Percentiles rank a stretch among this genome's conserved stretches.
These are phyloP conservation scores for Pelosia muscerda DNA, from an alignment of 2,888 invertebrate species.

Conservation along the genomic window DNA sequence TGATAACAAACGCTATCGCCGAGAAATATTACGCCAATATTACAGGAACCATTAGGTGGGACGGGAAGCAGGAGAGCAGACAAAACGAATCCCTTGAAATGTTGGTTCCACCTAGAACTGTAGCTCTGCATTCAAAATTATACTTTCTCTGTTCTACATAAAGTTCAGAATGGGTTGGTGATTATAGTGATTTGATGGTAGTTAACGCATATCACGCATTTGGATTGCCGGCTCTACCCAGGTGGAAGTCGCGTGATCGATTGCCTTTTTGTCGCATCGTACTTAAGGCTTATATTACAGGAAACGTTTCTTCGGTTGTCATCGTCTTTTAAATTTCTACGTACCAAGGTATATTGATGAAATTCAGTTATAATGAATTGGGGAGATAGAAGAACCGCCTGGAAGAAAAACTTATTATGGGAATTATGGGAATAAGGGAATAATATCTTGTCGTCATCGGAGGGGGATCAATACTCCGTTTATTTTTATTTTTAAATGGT, in stretches of 20 bases:
- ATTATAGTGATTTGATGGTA: conserved; percentile 59
- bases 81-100: conserved; percentile 72
- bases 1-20: conserved; percentile 76
- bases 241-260: conserved; percentile 78
- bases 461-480: no score
- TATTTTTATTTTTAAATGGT: no score
- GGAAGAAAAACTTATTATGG: no score
- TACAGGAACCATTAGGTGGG: conserved; percentile 71
- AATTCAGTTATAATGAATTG: no score
- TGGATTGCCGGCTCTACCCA: conserved; percentile 73
- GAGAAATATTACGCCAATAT: conserved; percentile 79
- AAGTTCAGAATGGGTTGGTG: conserved; percentile 53
- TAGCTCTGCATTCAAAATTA: conserved; percentile 28
- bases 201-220: conserved; percentile 80
- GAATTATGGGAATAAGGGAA: no score
- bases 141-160: conserved; percentile 44
- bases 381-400: no score
- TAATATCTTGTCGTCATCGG: no score
- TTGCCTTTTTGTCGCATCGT: conserved; percentile 76
- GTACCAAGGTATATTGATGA: conserved; percentile 69
- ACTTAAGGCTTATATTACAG: conserved; percentile 65
- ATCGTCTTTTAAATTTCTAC: conserved; percentile 64
- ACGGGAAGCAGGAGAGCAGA: conserved; percentile 67
- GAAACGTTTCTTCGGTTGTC: conserved; percentile 74
- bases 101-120: conserved; percentile 53